Evolutionary conservation across 2,797 vertebrate species (phyloP), one percentile per base, ranked within the genome.

Genomic region (Alectoris magna): DNA sequence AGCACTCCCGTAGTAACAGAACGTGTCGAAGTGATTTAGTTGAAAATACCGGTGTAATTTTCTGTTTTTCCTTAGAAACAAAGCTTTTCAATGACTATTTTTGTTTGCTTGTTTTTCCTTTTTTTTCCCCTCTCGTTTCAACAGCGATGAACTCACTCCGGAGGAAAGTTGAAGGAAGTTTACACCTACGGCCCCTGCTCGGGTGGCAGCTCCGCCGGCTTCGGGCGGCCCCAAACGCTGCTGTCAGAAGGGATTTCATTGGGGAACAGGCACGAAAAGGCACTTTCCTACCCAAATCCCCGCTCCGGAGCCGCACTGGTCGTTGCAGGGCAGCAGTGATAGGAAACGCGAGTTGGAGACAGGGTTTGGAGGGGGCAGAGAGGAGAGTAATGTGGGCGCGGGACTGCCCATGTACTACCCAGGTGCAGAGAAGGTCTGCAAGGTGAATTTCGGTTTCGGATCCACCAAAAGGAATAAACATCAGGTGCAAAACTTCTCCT

Each of bases 161-260:
- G 31, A 24, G 11, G 18, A 60, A 84, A 94, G 88, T 90, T 90
- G 12, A 10, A 44, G 44, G 7, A 87, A 94, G 81, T 87, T 87
- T 76, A 29, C 23, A 39, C 31, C 34, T 21, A 4, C 51, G 55
- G 27, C 10, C 49, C 21, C 26, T 22, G 19, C n/a, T 36, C 36
- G 78, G 64, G 17, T 1, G 10, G 4, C 23, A 64, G 17, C 23
- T 26, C 63, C 15, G 58, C 6, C 29, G 23, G 36, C 41, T 41
- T 34, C 48, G 10, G 36, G 62, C 19, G 26, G 8, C 21, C 31
- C 46, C 1, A 53, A 19, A 8, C 17, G 4, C 36, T 56, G 34
- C 8, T 23, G 13, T 46, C 1, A 34, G 26, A 11, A 27, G 51
- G 48, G 31, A 11, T 58, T 73, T 43, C 24, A 19, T n/a, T n/a